These are phyloP conservation scores for Drosophila fungiperda DNA, from an alignment of 2,888 invertebrate species.

Conservation along the genomic window DNA sequence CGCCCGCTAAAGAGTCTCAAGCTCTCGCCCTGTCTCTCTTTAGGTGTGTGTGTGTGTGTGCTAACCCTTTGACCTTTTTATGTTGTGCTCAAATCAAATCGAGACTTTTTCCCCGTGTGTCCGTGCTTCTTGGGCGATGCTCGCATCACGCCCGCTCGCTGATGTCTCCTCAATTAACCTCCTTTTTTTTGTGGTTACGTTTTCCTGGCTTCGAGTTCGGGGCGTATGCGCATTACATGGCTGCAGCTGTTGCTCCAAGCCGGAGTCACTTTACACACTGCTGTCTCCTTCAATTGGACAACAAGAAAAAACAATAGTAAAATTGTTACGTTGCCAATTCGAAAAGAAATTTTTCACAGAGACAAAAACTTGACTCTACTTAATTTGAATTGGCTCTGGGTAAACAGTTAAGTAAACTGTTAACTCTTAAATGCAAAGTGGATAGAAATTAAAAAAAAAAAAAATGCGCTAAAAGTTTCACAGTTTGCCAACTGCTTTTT, in stretches of 20 bases:
- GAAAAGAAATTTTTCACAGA: slow-evolving; percentile 35
- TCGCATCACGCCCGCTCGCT: slow-evolving; percentile 74
- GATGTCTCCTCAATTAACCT: slow-evolving; percentile 81
- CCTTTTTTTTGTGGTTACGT: slow-evolving; percentile 39
- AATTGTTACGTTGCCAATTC: slow-evolving; percentile 38
- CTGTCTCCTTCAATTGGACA: slow-evolving; percentile 32
- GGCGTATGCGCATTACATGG: slow-evolving; percentile 75
- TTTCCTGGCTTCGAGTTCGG: slow-evolving; percentile 24
- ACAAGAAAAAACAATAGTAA: slow-evolving; percentile 34
- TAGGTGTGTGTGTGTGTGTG: slow-evolving; percentile 7
- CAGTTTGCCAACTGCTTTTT: not conserved
- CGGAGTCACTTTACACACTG: slow-evolving; percentile 26
- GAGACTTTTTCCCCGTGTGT: slow-evolving; percentile 53
- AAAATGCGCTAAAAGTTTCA: slow-evolving; percentile 16
- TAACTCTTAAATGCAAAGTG: slow-evolving; percentile 27
- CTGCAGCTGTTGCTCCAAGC: slow-evolving; percentile 31
- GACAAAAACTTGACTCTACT: slow-evolving; percentile 21
- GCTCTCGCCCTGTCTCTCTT: not conserved
- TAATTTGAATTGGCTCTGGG: slow-evolving; percentile 48
- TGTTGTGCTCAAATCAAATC: slow-evolving; percentile 80
- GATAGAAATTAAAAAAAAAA: slow-evolving; percentile 6
- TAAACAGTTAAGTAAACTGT: slow-evolving; percentile 32
- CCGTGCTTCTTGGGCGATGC: slow-evolving; percentile 78
- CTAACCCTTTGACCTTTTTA: slow-evolving; percentile 71
- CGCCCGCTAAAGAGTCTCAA: slow-evolving; percentile 55